Base-by-base conservation (phyloP, 2,888 invertebrate genomes). In the Itoplectis maculator region DNA sequence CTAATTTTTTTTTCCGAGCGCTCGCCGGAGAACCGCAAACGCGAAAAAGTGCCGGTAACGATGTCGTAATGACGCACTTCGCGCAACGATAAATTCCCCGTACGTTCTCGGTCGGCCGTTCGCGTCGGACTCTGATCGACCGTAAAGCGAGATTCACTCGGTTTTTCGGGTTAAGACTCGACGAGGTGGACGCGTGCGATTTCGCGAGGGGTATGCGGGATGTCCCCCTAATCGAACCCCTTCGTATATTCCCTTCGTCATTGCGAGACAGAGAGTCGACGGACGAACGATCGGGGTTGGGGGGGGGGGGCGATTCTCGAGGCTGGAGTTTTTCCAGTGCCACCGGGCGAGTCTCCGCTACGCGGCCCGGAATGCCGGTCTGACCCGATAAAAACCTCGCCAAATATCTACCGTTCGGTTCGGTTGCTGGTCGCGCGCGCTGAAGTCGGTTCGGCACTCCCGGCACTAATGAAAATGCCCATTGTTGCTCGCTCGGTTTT, bases 391-490 rank as follows among this genome's bases (percentile, higher is more conserved):
- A 89, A 89, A 89, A 89, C 88, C 87, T 87, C 86, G 88, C 88
- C 88, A 88, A 89, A 89, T 88, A 88, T 83, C 82, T 80, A 80
- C 77, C 76, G 80, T 83, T 83, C 79, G 76, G 80, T 83, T 83
- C 77, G 72, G 73, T 77, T 51, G 68, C 72, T 68, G 79, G 42
- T 54, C 59, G 45, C 45, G 45, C 61, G 37, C 65, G n/a, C n/a
- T n/a, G n/a, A n/a, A n/a, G n/a, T n/a, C n/a, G n/a, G 29, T 51
- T 76, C 76, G 47, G 77, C 61, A 79, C 79, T 82, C 29, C n/a
- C 75, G 45, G 84, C 88, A 82, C 89, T 89, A 89, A 89, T 89
- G 89, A 89, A 89, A 89, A 89, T 89, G 87, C 89, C 88, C 88
- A 87, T 89, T 89, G 87, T 88, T 87, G 85, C 86, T 85, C 81